Evolutionary conservation across 2,113 vertebrate species (phyloP).

Genomic region (Nannospalax galili): DNA sequence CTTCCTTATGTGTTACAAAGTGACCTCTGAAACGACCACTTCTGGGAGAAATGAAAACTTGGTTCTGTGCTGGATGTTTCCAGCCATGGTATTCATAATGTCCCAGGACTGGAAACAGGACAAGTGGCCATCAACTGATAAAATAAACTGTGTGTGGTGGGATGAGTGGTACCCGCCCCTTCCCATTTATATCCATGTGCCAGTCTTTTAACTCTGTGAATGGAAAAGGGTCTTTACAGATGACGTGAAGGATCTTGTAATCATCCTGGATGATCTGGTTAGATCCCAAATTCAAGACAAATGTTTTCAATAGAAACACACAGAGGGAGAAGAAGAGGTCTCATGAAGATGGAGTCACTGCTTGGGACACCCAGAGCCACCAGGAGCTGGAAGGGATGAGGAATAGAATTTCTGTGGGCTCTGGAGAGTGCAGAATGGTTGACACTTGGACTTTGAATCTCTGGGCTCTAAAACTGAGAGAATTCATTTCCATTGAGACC

Average conservation of each 20-base stretch:
- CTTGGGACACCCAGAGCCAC: neutral
- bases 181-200: fast-evolving
- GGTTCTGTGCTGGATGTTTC: neutral
- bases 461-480: neutral
- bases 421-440: fast-evolving
- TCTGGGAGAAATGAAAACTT: neutral
- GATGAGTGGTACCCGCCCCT: too few relatives aligned
- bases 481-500: too few relatives aligned
- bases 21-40: neutral
- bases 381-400: neutral
- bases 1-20: neutral
- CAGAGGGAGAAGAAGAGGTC: neutral
- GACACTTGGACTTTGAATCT: neutral
- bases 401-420: neutral
- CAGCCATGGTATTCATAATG: neutral
- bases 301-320: neutral
- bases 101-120: neutral
- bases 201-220: neutral
- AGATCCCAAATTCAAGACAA: neutral
- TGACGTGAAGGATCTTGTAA: neutral
- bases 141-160: neutral
- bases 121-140: too few relatives aligned
- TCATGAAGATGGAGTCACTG: fast-evolving
- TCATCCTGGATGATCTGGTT: neutral
- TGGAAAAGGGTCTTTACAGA: neutral